Evolutionary conservation across 2,888 invertebrate genomes (phyloP).

Genomic region (Polyommatus iphigenia): DNA sequence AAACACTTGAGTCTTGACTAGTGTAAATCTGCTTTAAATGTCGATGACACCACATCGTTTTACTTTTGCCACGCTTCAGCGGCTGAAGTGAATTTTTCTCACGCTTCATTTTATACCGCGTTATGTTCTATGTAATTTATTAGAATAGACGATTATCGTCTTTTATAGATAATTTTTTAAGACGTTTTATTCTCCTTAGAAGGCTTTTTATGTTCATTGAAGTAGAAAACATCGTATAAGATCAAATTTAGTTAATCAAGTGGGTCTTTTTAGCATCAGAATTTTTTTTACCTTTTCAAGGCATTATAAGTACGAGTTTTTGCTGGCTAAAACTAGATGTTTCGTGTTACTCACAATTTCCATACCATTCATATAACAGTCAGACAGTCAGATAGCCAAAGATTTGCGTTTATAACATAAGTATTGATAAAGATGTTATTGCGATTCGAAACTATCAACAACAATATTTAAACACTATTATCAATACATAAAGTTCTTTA

Average conservation of each 20-base stretch:
- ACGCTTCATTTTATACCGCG: slow-evolving; percentile 40
- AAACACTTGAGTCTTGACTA: background rate
- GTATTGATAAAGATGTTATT: background rate
- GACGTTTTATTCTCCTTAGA: background rate
- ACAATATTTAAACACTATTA: slow-evolving; percentile 1
- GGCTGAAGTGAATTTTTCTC: slow-evolving; percentile 45
- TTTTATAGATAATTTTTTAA: slow-evolving; percentile 3
- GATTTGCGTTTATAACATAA: too few species aligned
- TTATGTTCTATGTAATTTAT: slow-evolving; percentile 27
- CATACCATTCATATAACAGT: too few species aligned
- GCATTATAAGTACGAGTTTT: too few species aligned
- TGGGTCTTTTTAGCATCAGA: too few species aligned
- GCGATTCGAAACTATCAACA: background rate
- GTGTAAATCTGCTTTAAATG: slow-evolving; percentile 34
- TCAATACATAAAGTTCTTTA: background rate
- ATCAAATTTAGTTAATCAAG: background rate
- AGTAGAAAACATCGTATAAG: background rate
- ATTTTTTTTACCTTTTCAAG: too few species aligned
- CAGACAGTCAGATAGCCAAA: too few species aligned
- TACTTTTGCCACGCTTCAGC: slow-evolving; percentile 46
- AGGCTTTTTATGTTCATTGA: background rate
- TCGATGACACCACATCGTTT: slow-evolving; percentile 42
- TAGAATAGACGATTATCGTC: background rate
- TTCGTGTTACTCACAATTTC: too few species aligned
- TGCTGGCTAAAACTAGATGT: too few species aligned